These are phyloP conservation scores for Cyprinodon brontotheroides DNA, from an alignment of 2,113 vertebrate genomes.

Conservation along the genomic window DNA sequence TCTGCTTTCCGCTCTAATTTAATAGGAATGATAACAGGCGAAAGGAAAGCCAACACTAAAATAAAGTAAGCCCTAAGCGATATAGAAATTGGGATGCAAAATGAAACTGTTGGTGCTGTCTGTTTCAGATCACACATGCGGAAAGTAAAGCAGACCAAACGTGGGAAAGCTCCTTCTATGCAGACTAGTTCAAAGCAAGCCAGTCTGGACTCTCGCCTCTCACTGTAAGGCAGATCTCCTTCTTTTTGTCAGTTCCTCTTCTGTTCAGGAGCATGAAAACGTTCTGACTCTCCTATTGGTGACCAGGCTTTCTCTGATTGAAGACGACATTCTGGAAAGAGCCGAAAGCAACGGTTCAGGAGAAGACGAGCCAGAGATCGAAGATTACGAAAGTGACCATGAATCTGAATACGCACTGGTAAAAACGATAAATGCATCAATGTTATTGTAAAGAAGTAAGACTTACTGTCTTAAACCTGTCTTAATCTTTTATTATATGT, in stretches of 20 bases:
- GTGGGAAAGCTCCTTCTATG: background rate
- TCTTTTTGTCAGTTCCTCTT: background rate
- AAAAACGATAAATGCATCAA: slow-evolving; percentile 17
- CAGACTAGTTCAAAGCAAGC: slow-evolving; percentile 5
- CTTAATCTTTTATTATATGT: background rate
- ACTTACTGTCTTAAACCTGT: background rate
- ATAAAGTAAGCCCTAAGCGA: background rate
- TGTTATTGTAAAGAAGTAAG: background rate
- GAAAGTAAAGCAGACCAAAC: slow-evolving; percentile 35
- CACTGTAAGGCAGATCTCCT: slow-evolving; percentile 53
- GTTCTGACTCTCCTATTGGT: slow-evolving; percentile 8
- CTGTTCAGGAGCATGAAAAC: background rate
- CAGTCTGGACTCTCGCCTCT: slow-evolving; percentile 65
- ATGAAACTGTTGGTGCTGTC: slow-evolving; percentile 13
- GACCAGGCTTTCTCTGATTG: slow-evolving; percentile 73
- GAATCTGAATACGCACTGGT: slow-evolving; percentile 65
- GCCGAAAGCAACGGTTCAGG: slow-evolving; percentile 16
- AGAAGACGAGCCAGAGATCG: slow-evolving; percentile 43
- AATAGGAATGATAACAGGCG: background rate
- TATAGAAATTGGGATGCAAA: background rate
- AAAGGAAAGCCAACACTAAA: background rate
- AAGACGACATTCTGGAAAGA: slow-evolving; percentile 54
- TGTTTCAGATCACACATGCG: slow-evolving; percentile 47
- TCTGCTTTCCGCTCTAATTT: slow-evolving; percentile 1
- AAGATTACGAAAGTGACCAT: slow-evolving; percentile 61